Evolutionary conservation across 2,888 invertebrate species (phyloP), one percentile per base, ranked within the genome.

Genomic region (Ganaspis brasiliensis): DNA sequence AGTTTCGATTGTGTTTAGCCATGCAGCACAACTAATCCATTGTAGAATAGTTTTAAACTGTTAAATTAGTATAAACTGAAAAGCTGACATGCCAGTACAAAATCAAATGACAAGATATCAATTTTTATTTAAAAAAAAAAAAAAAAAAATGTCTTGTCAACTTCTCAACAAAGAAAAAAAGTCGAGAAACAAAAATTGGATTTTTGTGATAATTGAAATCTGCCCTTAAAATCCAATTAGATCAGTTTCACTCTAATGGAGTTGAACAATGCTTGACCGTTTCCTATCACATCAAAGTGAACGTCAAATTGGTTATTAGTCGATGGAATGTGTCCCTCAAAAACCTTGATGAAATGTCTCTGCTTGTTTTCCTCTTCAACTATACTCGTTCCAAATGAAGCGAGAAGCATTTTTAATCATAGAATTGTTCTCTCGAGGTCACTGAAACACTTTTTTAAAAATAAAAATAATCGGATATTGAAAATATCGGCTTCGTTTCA

Each of bases 311-410:
- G 52, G 52, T 52, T 52, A 52, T 52, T 52, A 52, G 52, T 19
- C 19, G 19, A 52, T 52, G 52, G 52, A 52, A 52, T 52, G 52
- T 52, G 19, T 52, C 52, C n/a, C 52, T 52, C 19, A 52, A 52
- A 52, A 52, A 52, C 16, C 16, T 19, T 52, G 52, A 52, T 52
- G 52, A 52, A 52, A 52, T 52, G 52, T 52, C 37, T 37, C 37
- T 63, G 61, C 21, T 63, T 63, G 61, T 21, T 40, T 63, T 37
- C 31, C 61, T 40, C 61, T 63, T 40, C 61, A 63, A 1, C 9
- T 40, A 35, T 35, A 40, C 12, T 8, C 19, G 16, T 52, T 52
- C 9, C 16, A 19, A 52, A 19, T 19, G 16, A 52, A 52, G 52
- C 19, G 52, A 19, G 8, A 52, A 52, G 16, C 16, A 52, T 52